Conservation (phyloP, 2,888 invertebrate genomes). For the Scrobipalpa costella region DNA sequence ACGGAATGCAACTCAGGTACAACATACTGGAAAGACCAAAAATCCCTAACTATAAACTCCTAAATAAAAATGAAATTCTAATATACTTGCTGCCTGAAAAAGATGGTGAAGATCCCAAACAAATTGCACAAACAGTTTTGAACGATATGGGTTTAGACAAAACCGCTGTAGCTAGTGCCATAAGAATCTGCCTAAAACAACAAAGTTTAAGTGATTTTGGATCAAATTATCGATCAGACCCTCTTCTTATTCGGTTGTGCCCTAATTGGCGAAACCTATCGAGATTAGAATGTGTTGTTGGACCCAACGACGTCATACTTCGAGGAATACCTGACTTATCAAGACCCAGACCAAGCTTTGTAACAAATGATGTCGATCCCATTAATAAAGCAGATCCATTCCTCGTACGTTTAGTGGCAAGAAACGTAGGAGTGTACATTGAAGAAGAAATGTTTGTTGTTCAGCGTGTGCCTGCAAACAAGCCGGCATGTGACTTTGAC, state of each 20-base stretch:
- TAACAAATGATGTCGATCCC: neutral
- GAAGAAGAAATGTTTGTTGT: neutral
- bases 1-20: neutral
- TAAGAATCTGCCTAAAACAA: neutral
- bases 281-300: neutral
- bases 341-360: neutral
- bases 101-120: neutral
- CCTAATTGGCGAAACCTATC: neutral
- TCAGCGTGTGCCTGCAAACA: neutral
- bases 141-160: neutral
- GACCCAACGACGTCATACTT: neutral
- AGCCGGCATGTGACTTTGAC: neutral
- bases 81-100: neutral
- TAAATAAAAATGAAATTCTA: neutral
- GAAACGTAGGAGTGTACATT: conserved; percentile 8
- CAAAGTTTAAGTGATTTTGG: neutral
- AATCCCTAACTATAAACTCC: neutral
- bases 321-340: neutral
- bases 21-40: neutral
- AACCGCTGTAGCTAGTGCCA: neutral
- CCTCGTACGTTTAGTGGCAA: neutral
- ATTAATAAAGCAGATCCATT: neutral
- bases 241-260: neutral
- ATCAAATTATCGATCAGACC: neutral
- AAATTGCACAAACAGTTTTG: neutral